Evolutionary conservation across 1,140 invertebrate genomes (phyloP), one percentile per base, ranked within the genome.

Genomic region (Nixonia krombeini): DNA sequence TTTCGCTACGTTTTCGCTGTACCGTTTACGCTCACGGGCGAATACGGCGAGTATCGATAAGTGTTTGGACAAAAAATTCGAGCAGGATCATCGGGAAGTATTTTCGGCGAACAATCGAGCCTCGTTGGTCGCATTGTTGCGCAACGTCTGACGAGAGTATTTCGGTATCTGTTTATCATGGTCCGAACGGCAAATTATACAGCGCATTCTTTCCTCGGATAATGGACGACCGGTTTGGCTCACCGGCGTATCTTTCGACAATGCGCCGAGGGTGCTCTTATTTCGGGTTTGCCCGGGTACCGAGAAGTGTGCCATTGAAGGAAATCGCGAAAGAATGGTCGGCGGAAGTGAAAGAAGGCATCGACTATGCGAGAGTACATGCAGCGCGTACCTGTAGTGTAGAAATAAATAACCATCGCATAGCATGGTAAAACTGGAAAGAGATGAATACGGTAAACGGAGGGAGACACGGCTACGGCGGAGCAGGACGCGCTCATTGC

Each of bases 361-460:
- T 45, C 46, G 45, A 51, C 40, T 46, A 61, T 67, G 56, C 56
- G 61, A 51, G 41, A 40, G 56, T 61, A 51, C 57, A 57, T 61
- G 61, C 44, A 58, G n/a, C n/a, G n/a, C n/a, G n/a, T n/a, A n/a
- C 52, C 51, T 51, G 8, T 33, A 23, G 29, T 28, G 25, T 21
- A 10, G 46, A 52, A 61, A 67, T 67, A 61, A 67, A 67, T 67
- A 67, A 67, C 51, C 35, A 61, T 61, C 64, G 29, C 4, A 67
- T 35, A 38, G 28, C 5, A 61, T 44, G 56, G 64, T 56, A 67
- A 61, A 67, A 59, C 64, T 56, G 58, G 47, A 63, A 65, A 56
- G 35, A 70, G 47, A 64, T n/a, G 59, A 55, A 59, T 64, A 51
- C 55, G 50, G 51, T 70, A 64, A 70, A 64, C 61, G 55, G n/a